These are phyloP conservation scores for Raphicerus campestris DNA, from an alignment of 2,113 vertebrate species.

Conservation along the genomic window DNA sequence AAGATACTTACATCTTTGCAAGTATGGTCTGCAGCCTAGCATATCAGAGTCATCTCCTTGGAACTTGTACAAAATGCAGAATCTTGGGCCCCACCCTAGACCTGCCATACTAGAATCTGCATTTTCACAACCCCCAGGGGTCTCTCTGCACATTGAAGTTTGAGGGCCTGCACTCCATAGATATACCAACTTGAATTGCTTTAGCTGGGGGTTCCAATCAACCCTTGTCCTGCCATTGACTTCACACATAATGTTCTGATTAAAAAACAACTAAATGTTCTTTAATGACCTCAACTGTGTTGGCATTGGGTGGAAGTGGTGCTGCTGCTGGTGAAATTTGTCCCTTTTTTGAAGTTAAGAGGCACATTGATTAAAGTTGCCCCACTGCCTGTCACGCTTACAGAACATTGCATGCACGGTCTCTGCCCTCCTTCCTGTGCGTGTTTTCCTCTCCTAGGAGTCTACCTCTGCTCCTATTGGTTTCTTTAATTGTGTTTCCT, in stretches of 20 bases:
- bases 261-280: neutral
- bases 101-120: neutral
- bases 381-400: fast-evolving
- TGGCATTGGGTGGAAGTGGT: neutral
- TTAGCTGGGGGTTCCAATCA: neutral
- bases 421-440: neutral
- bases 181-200: neutral
- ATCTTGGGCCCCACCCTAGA: neutral
- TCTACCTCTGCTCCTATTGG: neutral
- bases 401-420: fast-evolving
- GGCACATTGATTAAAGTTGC: neutral
- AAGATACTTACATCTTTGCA: neutral
- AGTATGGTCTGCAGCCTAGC: neutral
- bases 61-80: neutral
- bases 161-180: neutral
- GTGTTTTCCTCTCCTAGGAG: neutral
- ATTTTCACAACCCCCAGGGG: neutral
- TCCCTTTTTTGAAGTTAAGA: neutral
- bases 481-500: neutral
- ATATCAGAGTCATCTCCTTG: neutral
- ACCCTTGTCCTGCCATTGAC: neutral
- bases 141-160: neutral
- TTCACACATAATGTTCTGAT: neutral
- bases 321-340: neutral
- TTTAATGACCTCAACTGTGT: neutral